Base-by-base conservation (phyloP, 2,113 vertebrate species). In the Heterochromis multidens region DNA sequence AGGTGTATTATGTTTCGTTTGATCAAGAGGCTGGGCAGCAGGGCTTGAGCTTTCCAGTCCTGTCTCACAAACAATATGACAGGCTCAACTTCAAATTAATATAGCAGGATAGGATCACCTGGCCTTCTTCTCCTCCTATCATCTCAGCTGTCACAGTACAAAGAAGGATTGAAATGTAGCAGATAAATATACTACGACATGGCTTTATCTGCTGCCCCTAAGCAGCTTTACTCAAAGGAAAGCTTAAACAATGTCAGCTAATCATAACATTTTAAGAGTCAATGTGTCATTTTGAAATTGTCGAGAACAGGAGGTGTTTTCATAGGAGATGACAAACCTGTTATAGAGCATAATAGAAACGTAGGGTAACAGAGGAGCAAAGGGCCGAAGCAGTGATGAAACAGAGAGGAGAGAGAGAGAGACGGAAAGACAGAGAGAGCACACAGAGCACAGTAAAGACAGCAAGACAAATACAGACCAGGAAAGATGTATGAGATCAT, bases 191-290 rank as follows among this genome's bases (percentile, higher is more conserved):
- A 91, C 84, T 84, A 89, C 80, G 62, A 77, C 87, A 43, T 83
- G 82, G 92, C 82, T 90, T 95, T 93, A 93, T 94, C 93, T 83
- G 89, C 81, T 85, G 90, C 87, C 92, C 88, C 85, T 90, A 94
- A 95, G 91, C 92, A 89, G 93, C 93, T 96, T 95, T 95, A 83
- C 91, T 92, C 86, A 67, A 89, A 91, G 80, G 77, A 85, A 90
- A 88, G 91, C 92, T 90, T 62, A 90, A 91, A 93, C 88, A 93
- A 91, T 92, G 88, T 91, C 88, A 78, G 92, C 88, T 93, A 95
- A 95, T 95, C 93, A 79, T 85, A 87, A 81, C 91, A 74, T 92
- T 94, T 94, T 78, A 62, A 70, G 86, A 92, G 90, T 93, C 85
- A 77, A 85, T 27, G 56, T 90, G 89, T 85, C 94, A 88, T 91